Evolutionary conservation across 2,113 vertebrate species (phyloP).

Genomic region (Ovis aries): DNA sequence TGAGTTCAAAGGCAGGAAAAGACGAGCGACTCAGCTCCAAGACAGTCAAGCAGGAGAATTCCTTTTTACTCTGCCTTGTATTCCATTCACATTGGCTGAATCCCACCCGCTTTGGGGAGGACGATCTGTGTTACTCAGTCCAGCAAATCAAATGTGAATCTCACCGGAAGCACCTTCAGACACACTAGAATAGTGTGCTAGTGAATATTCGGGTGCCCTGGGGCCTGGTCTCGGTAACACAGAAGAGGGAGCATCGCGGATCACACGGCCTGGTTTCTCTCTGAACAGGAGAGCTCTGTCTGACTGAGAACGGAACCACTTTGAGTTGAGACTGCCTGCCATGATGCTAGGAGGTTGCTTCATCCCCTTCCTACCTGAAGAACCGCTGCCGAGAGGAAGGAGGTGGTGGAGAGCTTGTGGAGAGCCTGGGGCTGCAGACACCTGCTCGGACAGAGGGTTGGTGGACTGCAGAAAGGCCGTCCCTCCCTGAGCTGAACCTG

Average conservation of each 20-base stretch:
- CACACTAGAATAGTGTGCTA: rapidly evolving
- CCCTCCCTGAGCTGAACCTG: rapidly evolving
- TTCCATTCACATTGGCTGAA: too few species aligned
- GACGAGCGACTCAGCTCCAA: rapidly evolving
- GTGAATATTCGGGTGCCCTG: rapidly evolving
- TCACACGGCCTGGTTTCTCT: rapidly evolving
- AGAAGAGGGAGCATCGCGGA: rapidly evolving
- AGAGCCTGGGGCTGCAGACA: neutral
- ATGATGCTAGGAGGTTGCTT: rapidly evolving
- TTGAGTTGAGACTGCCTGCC: rapidly evolving
- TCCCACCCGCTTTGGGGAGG: rapidly evolving
- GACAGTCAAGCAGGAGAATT: too few species aligned
- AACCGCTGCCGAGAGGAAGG: neutral
- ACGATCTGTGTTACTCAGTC: rapidly evolving
- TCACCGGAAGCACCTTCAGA: neutral
- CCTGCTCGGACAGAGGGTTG: rapidly evolving
- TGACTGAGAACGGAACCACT: rapidly evolving
- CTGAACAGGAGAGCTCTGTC: neutral
- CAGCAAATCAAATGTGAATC: rapidly evolving
- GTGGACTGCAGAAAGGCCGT: rapidly evolving
- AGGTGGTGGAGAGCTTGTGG: too few species aligned
- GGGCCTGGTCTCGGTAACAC: too few species aligned
- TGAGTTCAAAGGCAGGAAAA: neutral
- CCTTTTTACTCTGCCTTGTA: neutral
- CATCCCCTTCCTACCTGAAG: rapidly evolving